A percentile compares a stretch with the other conserved stretches of the same genome.
Conservation (phyloP, 1,140 invertebrate species). For the Drosophila novamexicana region DNA sequence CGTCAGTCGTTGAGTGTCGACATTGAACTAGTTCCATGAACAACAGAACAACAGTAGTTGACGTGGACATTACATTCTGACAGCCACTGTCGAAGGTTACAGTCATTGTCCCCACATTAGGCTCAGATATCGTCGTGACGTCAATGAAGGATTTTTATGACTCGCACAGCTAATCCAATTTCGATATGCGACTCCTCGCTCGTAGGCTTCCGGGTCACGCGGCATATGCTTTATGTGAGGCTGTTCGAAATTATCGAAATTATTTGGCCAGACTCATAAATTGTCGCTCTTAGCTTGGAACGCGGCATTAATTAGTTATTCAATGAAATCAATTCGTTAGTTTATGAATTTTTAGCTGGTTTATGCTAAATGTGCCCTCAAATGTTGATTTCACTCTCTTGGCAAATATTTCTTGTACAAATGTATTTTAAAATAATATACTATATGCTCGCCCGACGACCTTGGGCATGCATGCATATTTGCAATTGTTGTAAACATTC, state of each 20-base stretch:
- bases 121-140: conserved; percentile 19
- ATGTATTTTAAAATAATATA: conserved; percentile 2
- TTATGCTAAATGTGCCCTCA: conserved; percentile 39
- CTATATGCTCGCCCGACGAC: conserved; percentile 6
- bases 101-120: neutral
- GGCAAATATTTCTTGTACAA: neutral
- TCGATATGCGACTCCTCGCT: neutral
- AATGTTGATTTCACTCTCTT: conserved; percentile 19
- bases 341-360: conserved; percentile 13
- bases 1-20: conserved; percentile 53
- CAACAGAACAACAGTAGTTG: conserved; percentile 5
- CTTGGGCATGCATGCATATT: conserved; percentile 1
- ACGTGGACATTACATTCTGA: neutral
- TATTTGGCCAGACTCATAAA: conserved; percentile 18
- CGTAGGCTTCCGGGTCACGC: conserved; percentile 21
- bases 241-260: neutral
- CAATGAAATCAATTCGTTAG: conserved; percentile 20
- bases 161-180: conserved; percentile 19
- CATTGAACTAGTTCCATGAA: conserved; percentile 69
- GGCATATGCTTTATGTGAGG: conserved; percentile 6
- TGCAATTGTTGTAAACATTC: conserved; percentile 26
- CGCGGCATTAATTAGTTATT: conserved; percentile 30
- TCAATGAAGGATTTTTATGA: conserved; percentile 20
- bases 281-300: conserved; percentile 1
- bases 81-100: neutral